A percentile compares a stretch with the other conserved stretches of the same genome.
Evolutionary conservation across 2,888 invertebrate species (phyloP).

Genomic region (Meteorus cinctellus): DNA sequence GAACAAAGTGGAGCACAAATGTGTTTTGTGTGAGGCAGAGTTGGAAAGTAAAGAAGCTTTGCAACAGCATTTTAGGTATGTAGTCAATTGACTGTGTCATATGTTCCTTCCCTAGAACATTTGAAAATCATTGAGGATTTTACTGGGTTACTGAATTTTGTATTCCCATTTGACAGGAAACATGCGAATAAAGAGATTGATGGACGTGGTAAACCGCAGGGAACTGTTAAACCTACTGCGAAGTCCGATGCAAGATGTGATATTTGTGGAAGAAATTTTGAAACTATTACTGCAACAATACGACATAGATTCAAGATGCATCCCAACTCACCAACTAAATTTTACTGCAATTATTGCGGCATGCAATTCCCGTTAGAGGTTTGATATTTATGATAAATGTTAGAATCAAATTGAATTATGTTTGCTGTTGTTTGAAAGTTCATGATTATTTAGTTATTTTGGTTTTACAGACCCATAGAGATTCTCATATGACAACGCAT

Average conservation of each 20-base stretch:
- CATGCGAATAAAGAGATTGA: constrained; percentile 79
- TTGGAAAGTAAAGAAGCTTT: constrained; percentile 77
- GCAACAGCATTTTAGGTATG: constrained; percentile 79
- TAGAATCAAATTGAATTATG: not conserved
- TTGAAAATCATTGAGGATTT: not conserved
- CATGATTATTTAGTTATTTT: not conserved
- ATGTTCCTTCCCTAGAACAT: constrained; percentile 25
- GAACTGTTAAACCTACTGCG: constrained; percentile 53
- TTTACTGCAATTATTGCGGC: constrained; percentile 81
- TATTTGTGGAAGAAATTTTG: constrained; percentile 77
- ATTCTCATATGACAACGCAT: constrained; percentile 77
- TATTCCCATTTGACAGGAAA: constrained; percentile 73
- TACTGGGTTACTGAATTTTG: constrained; percentile 33
- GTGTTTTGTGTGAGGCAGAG: constrained; percentile 77
- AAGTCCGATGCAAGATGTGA: constrained; percentile 75
- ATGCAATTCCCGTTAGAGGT: constrained; percentile 82
- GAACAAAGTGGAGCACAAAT: constrained; percentile 66
- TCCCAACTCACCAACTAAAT: constrained; percentile 78
- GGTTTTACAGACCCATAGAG: constrained; percentile 75
- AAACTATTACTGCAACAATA: constrained; percentile 78
- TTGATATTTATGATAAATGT: constrained; percentile 49
- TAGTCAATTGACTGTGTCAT: constrained; percentile 22
- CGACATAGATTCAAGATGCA: constrained; percentile 81
- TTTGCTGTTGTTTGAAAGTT: not conserved
- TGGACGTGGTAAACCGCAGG: constrained; percentile 66